Evolutionary conservation across 2,113 vertebrate genomes (phyloP).

Genomic region (Saguinus midas): DNA sequence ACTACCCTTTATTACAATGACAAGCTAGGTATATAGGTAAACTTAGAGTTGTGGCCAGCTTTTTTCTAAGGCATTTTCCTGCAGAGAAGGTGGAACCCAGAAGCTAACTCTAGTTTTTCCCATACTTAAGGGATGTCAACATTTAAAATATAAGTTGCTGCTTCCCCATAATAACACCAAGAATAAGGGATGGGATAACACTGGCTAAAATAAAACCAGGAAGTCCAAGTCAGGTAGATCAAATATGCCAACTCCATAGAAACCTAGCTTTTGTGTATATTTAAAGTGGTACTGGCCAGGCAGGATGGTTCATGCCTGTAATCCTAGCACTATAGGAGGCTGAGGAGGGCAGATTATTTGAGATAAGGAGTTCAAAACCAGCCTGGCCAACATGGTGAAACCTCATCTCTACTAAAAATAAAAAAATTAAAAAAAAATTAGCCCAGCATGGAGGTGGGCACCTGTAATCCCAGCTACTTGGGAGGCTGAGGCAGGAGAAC

Average conservation of each 20-base stretch:
- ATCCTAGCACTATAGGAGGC: no score
- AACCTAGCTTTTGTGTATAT: neutral
- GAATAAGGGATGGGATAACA: neutral
- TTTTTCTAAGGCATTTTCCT: neutral
- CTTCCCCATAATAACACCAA: neutral
- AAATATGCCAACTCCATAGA: neutral
- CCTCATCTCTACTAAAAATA: no score
- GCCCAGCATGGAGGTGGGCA: no score
- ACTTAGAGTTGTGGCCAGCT: neutral
- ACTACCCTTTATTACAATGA: neutral
- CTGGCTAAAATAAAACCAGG: slow-evolving; percentile 28
- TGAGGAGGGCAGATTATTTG: no score
- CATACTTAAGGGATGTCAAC: neutral
- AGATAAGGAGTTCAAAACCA: no score
- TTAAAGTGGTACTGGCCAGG: neutral
- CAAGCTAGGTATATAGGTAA: neutral
- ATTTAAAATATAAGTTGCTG: neutral
- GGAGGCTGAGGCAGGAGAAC: no score
- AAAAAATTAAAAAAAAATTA: no score
- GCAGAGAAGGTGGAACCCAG: neutral
- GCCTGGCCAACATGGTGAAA: no score
- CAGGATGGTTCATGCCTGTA: no score
- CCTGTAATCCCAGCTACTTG: no score
- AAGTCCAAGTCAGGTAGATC: neutral
- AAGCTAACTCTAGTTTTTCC: neutral